Base-by-base conservation (phyloP, 2,113 vertebrate genomes). In the Triplophysa tibetana region DNA sequence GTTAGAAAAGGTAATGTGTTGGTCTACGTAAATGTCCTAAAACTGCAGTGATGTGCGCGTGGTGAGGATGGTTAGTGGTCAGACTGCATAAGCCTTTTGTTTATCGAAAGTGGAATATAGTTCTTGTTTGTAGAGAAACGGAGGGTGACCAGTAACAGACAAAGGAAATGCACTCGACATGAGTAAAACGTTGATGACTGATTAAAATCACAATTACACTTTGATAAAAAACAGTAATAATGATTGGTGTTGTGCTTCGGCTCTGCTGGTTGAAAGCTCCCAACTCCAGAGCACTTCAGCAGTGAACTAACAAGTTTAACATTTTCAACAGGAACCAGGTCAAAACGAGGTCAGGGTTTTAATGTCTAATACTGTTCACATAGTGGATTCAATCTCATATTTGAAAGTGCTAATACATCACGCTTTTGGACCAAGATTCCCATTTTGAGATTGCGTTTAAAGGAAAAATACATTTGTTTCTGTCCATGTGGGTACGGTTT, bases 401-500 rank as follows among this genome's bases (percentile, higher is more conserved):
- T 56, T 33, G 14, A 24, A 70, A 26, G 54, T 10, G 17, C 6
- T 38, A 23, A 74, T 43, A 43, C 26, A 73, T 19, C 54, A 1
- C 43, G 70, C 43, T 74, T 8, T 61, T 4, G 13, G 54, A 61
- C 60, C 33, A 72, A 3, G 48, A 72, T 58, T 58, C 26, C 52
- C 50, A 56, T 38, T 70, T 60, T 50, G 24, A 52, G 54, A 70
- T 50, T 17, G 56, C 5, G 0, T 14, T 56, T 17, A 58, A 60
- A 61, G 19, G 52, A 9, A 74, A 74, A 54, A 24, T 33, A 60
- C 70, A 17, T 60, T 70, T 26, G 43, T 23, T 75, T 70, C 72
- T 76, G 76, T 81, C 56, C 83, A 78, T 61, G 78, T 64, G 85
- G 78, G 68, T 86, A 80, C 85, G 65, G 84, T 89, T 77, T 88